Conservation (phyloP, 2,888 invertebrate genomes). For the Drosophila pseudotalamancana region DNA sequence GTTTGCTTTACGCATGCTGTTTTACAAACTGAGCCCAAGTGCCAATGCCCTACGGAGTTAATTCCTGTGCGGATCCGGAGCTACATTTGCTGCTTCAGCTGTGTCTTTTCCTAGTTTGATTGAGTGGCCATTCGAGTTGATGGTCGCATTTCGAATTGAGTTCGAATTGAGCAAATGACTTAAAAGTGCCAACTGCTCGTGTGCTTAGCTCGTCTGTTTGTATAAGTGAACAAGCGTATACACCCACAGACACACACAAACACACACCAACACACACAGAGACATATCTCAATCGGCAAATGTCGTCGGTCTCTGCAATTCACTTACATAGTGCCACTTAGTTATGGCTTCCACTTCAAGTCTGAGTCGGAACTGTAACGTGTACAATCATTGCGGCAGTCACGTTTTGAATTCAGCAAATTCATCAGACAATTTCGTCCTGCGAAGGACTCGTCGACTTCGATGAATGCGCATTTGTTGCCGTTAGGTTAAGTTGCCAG, state of each 20-base stretch:
- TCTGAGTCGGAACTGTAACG: constrained; percentile 40
- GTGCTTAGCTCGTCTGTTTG: constrained; percentile 62
- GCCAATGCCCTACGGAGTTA: background rate
- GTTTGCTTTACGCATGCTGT: constrained; percentile 62
- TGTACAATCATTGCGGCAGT: constrained; percentile 74
- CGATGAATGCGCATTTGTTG: constrained; percentile 30
- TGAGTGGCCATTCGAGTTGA: constrained; percentile 66
- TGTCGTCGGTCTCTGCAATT: constrained; percentile 44
- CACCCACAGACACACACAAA: background rate
- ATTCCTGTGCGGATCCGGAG: background rate
- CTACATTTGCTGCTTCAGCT: constrained; percentile 42
- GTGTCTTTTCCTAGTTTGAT: constrained; percentile 58
- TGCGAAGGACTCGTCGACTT: constrained; percentile 1
- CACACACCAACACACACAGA: background rate
- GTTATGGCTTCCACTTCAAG: constrained; percentile 53
- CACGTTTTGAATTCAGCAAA: constrained; percentile 79
- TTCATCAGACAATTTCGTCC: constrained; percentile 71
- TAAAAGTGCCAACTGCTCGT: constrained; percentile 74
- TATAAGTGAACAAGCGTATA: constrained; percentile 19
- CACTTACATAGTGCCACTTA: constrained; percentile 75
- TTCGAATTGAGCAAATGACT: constrained; percentile 75
- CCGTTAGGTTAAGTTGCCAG: constrained; percentile 38
- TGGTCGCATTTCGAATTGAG: constrained; percentile 73
- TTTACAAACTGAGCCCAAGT: constrained; percentile 32
- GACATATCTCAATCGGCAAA: constrained; percentile 20